These are phyloP conservation scores for Gonioctena quinquepunctata DNA, from an alignment of 1,140 invertebrate species.

Conservation along the genomic window DNA sequence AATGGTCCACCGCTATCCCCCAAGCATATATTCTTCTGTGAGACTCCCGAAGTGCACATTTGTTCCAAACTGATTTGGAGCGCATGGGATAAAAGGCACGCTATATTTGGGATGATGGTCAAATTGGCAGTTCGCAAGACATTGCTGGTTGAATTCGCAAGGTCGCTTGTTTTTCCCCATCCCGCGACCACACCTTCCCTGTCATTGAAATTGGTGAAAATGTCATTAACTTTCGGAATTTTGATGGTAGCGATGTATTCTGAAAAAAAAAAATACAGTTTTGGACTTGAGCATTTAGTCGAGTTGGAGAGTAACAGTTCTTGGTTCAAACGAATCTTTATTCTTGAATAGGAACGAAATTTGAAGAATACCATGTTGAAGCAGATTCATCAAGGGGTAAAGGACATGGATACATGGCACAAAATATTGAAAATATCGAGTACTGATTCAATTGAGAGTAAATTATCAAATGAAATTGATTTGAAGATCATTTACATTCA, in stretches of 20 bases:
- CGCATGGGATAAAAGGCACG: conserved; percentile 48
- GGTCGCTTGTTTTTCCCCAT: conserved; percentile 58
- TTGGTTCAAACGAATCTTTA: too few relatives aligned
- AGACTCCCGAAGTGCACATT: conserved; percentile 57
- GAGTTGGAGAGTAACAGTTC: too few relatives aligned
- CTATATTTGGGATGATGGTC: conserved; percentile 42
- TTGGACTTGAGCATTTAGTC: background rate
- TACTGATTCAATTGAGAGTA: too few relatives aligned
- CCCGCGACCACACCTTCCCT: conserved; percentile 56
- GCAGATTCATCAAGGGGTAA: too few relatives aligned
- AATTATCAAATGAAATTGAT: too few relatives aligned
- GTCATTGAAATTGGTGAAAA: conserved; percentile 53
- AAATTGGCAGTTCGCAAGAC: conserved; percentile 43
- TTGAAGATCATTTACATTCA: too few relatives aligned
- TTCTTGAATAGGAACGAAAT: too few relatives aligned
- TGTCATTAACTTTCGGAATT: conserved; percentile 52
- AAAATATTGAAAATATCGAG: too few relatives aligned
- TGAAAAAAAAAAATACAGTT: background rate
- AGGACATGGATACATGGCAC: too few relatives aligned
- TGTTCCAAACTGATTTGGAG: conserved; percentile 52
- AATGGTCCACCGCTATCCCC: conserved; percentile 60
- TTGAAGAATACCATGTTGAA: too few relatives aligned
- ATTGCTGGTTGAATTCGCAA: conserved; percentile 36
- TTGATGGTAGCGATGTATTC: conserved; percentile 41
- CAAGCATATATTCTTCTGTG: conserved; percentile 53